These are phyloP conservation scores for Salpingus planirostris DNA, from an alignment of 2,888 invertebrate species.

Conservation along the genomic window DNA sequence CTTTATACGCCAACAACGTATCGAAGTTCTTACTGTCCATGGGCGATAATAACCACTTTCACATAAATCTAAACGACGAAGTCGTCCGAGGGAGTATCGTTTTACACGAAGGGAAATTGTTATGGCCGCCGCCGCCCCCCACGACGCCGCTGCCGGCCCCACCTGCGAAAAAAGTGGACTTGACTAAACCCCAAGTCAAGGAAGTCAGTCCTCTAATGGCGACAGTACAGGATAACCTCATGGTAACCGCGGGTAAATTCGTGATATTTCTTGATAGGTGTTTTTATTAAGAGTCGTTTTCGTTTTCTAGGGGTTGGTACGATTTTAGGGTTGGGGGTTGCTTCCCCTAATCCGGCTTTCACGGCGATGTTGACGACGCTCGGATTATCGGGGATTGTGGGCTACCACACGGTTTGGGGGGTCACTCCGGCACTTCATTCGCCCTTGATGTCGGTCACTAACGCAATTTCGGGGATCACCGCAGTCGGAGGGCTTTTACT, in stretches of 20 bases:
- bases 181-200: constrained; percentile 21
- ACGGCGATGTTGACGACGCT: constrained; percentile 83
- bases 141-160: constrained; percentile 43
- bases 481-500: constrained; percentile 82
- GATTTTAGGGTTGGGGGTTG: constrained; percentile 59
- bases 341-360: constrained; percentile 76
- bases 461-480: constrained; percentile 85
- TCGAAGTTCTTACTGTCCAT: constrained; percentile 77
- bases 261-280: background rate
- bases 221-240: constrained; percentile 41
- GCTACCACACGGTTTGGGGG: constrained; percentile 87
- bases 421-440: constrained; percentile 86
- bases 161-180: constrained; percentile 37
- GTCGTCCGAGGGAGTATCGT: constrained; percentile 78
- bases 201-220: constrained; percentile 53
- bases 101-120: constrained; percentile 60
- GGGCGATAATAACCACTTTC: constrained; percentile 67
- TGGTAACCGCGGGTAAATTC: constrained; percentile 9
- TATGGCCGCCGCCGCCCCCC: constrained; percentile 74
- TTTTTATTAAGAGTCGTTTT: too few relatives aligned
- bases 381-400: constrained; percentile 70
- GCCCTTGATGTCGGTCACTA: constrained; percentile 87
- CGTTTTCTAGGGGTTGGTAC: constrained; percentile 54
- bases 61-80: constrained; percentile 75
- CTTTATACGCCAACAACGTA: constrained; percentile 85